Evolutionary conservation across 2,113 vertebrate genomes (phyloP).

Genomic region (Nymphicus hollandicus): DNA sequence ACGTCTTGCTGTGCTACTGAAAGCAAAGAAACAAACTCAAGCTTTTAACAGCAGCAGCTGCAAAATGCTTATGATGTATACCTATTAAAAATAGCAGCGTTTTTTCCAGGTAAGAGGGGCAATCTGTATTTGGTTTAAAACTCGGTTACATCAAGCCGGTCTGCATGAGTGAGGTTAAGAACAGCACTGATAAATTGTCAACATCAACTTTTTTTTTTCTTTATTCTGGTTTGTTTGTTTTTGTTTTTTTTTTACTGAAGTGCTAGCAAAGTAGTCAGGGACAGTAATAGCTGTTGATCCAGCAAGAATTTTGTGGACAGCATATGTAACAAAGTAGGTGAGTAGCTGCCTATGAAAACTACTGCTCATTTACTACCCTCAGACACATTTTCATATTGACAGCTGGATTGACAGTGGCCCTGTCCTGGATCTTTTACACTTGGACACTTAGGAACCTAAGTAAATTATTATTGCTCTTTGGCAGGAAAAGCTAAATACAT

Average conservation of each 20-base stretch:
- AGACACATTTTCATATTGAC: background rate
- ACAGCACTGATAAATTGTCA: background rate
- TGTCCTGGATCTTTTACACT: background rate
- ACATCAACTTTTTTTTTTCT: background rate
- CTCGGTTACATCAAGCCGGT: background rate
- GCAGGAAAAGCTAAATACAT: background rate
- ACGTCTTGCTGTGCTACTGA: slow-evolving; percentile 23
- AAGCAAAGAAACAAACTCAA: slow-evolving; percentile 30
- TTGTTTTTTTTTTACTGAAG: background rate
- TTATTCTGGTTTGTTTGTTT: too few relatives aligned
- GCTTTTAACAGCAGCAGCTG: background rate
- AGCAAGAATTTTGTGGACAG: background rate
- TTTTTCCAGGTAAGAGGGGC: background rate
- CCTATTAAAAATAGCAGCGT: background rate
- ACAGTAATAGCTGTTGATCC: background rate
- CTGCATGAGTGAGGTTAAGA: background rate
- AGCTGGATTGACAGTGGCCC: background rate
- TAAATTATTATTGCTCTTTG: background rate
- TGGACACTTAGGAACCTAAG: background rate
- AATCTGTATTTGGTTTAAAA: background rate
- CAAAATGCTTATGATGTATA: background rate
- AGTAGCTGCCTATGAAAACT: background rate
- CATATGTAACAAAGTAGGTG: background rate
- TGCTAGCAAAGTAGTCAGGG: background rate
- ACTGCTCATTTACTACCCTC: background rate